These are phyloP conservation scores for Ondatra zibethicus DNA, from an alignment of 2,113 vertebrate genomes.

Conservation along the genomic window DNA sequence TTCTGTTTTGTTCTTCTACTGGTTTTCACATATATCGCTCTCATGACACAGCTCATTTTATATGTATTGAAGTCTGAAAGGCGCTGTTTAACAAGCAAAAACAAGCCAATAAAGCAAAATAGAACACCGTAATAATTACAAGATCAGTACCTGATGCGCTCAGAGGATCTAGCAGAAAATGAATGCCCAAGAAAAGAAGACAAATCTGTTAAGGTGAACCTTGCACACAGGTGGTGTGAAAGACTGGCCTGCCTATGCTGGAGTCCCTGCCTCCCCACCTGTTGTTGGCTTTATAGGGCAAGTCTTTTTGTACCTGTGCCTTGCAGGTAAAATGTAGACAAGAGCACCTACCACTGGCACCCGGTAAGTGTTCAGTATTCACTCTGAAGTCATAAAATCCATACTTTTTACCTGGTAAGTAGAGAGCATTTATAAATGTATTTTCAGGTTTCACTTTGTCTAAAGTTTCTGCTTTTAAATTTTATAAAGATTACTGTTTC, in stretches of 20 bases:
- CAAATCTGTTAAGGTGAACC: accelerated
- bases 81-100: not conserved
- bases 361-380: not conserved
- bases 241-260: not conserved
- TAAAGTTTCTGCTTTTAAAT: not conserved
- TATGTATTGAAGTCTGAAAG: not conserved
- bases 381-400: not conserved
- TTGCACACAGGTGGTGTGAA: not conserved
- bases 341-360: not conserved
- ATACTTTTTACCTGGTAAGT: not conserved
- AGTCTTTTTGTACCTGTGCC: not conserved
- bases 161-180: not conserved
- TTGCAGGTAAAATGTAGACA: not conserved
- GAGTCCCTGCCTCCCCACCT: not conserved
- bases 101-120: not conserved
- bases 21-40: not conserved
- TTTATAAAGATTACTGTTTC: slow-evolving; percentile 2
- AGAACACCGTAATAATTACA: not conserved
- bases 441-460: slow-evolving; percentile 14
- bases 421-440: not conserved
- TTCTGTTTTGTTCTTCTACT: slow-evolving; percentile 6
- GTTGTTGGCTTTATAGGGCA: not conserved
- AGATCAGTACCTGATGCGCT: not conserved
- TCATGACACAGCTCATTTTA: not conserved
- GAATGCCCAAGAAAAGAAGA: not conserved